These are phyloP conservation scores for Stomatorhinus ivindoensis DNA, from an alignment of 2,113 vertebrate species.

Conservation along the genomic window DNA sequence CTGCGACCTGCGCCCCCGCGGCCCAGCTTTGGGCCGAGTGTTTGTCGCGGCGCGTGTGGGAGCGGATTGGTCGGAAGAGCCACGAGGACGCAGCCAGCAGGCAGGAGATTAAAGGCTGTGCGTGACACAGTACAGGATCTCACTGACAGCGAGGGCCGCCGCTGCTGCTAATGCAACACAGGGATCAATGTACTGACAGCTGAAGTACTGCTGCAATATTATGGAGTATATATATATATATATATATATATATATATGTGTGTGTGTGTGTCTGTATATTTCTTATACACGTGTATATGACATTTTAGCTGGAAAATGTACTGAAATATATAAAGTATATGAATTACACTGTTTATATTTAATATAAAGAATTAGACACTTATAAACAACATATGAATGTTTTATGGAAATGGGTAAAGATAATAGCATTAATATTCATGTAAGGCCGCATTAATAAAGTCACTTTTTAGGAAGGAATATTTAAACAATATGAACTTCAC, in stretches of 20 bases:
- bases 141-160: conserved; percentile 10
- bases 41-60: neutral
- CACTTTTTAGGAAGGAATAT: neutral
- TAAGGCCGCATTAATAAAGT: neutral
- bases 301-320: too few relatives aligned
- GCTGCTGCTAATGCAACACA: neutral
- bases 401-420: neutral
- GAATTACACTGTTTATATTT: neutral
- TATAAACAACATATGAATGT: neutral
- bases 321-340: too few relatives aligned
- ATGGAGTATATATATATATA: neutral
- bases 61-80: conserved; percentile 2
- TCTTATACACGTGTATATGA: too few relatives aligned
- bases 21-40: conserved; percentile 12
- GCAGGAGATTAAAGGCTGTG: neutral
- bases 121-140: conserved; percentile 21
- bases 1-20: neutral
- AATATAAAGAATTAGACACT: neutral
- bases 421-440: neutral
- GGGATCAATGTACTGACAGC: neutral
- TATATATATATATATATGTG: too few relatives aligned
- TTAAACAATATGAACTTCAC: neutral
- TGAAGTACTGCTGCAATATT: neutral
- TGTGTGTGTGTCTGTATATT: too few relatives aligned
- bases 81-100: neutral